Evolutionary conservation across 2,888 invertebrate species (phyloP), one percentile per base, ranked within the genome.

Genomic region (Endomychus coccineus): DNA sequence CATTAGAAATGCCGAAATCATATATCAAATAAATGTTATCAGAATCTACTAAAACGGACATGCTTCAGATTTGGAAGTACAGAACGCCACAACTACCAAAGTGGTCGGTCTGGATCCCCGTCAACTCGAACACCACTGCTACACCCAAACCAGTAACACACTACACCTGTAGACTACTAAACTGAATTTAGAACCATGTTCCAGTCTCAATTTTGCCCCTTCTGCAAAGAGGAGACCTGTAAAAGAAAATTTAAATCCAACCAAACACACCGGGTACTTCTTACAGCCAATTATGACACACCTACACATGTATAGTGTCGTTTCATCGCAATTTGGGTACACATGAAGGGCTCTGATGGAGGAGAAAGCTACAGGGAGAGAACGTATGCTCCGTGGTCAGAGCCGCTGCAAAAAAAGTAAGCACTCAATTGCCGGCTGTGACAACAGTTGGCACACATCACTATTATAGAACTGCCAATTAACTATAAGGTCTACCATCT

Each of bases 201-300:
- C 45, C 42, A 46, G 64, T 73, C 72, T 71, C 80, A 76, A 78
- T 77, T 80, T 80, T 78, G 78, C 79, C 76, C 76, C 43, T 53
- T 74, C 77, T 80, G 83, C 83, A 84, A 84, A 84, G 84, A 84
- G 84, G 83, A 84, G 83, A 83, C 80, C 83, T 83, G 83, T 78
- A 77, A 80, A 73, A 74, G 75, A 67, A 66, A 67, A 64, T 62
- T 60, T 52, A 49, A 50, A 53, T 55, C 46, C 53, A 52, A 48
- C 51, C 56, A 55, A 58, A 54, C 50, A 39, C 53, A 57, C 51
- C 33, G 15, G 29, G 14, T 5, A 7, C 6, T 10, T 6, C 35
- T 43, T 28, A 48, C 46, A 52, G 51, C 52, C 52, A 51, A 51
- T 51, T 50, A 45, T 43, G 47, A 49, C 47, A 49, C 50, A 25